phyloP scores from a whole-genome alignment of 2,113 vertebrate species.

The Phylloscopus trochilus region DNA sequence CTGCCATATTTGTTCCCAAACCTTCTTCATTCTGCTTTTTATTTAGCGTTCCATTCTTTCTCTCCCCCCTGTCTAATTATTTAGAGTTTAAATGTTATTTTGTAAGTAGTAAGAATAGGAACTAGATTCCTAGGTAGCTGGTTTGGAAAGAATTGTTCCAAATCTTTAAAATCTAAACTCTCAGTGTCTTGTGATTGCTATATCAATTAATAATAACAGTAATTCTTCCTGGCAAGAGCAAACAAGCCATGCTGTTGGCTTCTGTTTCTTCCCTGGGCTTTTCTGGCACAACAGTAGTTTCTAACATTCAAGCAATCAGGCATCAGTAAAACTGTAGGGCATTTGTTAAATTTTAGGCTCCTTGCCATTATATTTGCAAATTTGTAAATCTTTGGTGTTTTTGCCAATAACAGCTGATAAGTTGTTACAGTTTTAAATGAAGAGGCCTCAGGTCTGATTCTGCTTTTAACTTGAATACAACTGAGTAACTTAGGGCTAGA shows the following conservation, averaged over 20 bases:
- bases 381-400: background rate
- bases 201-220: background rate
- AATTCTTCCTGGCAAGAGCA: background rate
- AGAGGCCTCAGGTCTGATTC: background rate
- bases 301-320: background rate
- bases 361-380: background rate
- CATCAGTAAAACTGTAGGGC: background rate
- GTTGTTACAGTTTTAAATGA: background rate
- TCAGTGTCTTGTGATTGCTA: background rate
- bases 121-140: background rate
- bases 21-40: background rate
- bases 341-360: background rate
- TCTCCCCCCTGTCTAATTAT: background rate
- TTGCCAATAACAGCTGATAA: background rate
- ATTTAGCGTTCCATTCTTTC: background rate
- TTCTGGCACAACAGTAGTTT: background rate
- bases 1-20: background rate
- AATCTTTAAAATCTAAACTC: background rate
- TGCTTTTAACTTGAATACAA: background rate
- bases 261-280: background rate
- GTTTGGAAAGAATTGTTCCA: background rate
- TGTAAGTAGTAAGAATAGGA: background rate
- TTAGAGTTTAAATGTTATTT: background rate
- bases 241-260: background rate
- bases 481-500: background rate